Percentiles rank a stretch among this genome's conserved stretches.
These are phyloP conservation scores for Psittacula cyanocephala DNA, from an alignment of 2,113 vertebrate genomes.

Conservation along the genomic window DNA sequence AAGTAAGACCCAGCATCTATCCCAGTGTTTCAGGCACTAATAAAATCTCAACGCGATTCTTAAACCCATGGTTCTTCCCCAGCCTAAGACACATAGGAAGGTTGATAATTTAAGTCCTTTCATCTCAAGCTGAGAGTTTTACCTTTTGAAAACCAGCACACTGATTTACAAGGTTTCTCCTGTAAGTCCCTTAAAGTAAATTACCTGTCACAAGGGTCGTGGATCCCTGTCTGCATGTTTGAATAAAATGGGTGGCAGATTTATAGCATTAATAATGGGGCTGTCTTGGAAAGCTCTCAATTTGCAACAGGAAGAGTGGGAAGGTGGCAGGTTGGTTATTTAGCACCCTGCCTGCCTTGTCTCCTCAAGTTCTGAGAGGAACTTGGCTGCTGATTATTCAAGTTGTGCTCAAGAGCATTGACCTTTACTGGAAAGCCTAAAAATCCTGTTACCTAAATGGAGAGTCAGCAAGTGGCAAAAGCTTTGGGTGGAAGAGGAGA, in stretches of 20 bases:
- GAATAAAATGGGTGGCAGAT: constrained; percentile 39
- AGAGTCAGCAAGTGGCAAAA: not conserved
- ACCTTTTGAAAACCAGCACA: not conserved
- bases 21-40: not conserved
- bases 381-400: not conserved
- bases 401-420: not conserved
- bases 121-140: constrained; percentile 9
- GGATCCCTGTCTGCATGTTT: constrained; percentile 53
- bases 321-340: constrained; percentile 10
- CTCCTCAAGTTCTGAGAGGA: not conserved
- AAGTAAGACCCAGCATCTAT: not conserved
- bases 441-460: not conserved
- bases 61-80: not conserved
- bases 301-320: constrained; percentile 8
- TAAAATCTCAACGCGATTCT: not conserved
- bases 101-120: not conserved
- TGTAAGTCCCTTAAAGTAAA: constrained; percentile 52
- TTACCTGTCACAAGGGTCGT: constrained; percentile 40
- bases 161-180: constrained; percentile 61
- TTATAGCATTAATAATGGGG: constrained; percentile 52
- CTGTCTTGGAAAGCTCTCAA: constrained; percentile 50
- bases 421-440: not conserved
- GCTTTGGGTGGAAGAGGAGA: not conserved
- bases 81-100: not conserved
- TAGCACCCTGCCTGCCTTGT: not conserved